Base-by-base conservation (phyloP, 2,113 vertebrate genomes). In the Hipposideros armiger region DNA sequence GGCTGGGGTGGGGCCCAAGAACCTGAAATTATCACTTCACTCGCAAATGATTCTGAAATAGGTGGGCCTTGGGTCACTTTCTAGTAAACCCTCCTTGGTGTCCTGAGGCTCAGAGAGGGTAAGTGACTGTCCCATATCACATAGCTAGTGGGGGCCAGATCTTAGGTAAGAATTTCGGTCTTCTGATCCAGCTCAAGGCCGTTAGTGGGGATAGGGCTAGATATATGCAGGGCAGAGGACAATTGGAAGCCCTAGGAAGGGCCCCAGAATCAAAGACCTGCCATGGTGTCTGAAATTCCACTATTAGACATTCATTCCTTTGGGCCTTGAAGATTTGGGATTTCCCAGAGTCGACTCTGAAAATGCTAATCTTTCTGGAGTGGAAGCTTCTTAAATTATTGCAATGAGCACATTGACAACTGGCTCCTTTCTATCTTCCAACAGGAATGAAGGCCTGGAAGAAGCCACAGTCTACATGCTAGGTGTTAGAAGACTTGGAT, bases 41-140 rank as follows among this genome's bases (percentile, higher is more conserved):
- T 67, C 30, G 0, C 5, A 36, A 17, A 16, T 42, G 90, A 81
- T 10, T 50, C 66, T 20, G 52, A 76, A 40, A 52, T 6, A 47
- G 36, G 26, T 30, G 17, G 54, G 24, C 36, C 28, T 40, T 32
- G 15, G 5, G 56, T 19, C 20, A 11, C 30, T 67, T 85, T 89
- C 83, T 66, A 2, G 1, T 60, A 1, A 6, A 77, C 16, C 6
- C 7, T 28, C 28, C 36, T 62, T 47, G 3, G 11, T 45, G 82
- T 87, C 56, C 17, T 9, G 13, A 69, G n/a, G 42, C 73, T 95
- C 81, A 72, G 50, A 95, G 81, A 45, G 19, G 28, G 32, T 20
- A 13, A 26, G 72, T 45, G 11, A 81, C 56, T 56, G 69, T 87
- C 36, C 22, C 74, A 4, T 20, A n/a, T 67, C n/a, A 73, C 47